These are phyloP conservation scores for Maccullochella peelii DNA, from an alignment of 2,113 vertebrate genomes.

Conservation along the genomic window DNA sequence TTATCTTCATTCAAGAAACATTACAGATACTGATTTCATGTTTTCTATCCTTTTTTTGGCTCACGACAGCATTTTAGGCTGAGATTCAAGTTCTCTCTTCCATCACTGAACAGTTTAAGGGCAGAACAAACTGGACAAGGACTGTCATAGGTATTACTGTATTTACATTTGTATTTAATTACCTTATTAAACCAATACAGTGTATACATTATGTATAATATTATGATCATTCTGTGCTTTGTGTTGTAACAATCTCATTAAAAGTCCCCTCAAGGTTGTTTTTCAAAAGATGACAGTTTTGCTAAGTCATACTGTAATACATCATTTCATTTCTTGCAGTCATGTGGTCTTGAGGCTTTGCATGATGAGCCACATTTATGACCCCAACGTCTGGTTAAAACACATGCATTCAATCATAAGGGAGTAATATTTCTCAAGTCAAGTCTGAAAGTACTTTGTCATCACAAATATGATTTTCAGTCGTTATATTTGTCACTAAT, in stretches of 20 bases:
- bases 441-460: neutral
- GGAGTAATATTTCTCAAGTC: conserved; percentile 27
- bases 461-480: neutral
- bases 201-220: neutral
- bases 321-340: conserved; percentile 2
- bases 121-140: neutral
- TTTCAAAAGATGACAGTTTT: conserved; percentile 2
- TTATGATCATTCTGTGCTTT: neutral
- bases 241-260: neutral
- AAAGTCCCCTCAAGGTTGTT: neutral
- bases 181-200: neutral
- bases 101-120: neutral
- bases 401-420: conserved; percentile 56
- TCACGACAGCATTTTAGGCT: too few relatives aligned
- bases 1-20: too few relatives aligned
- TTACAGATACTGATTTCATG: neutral
- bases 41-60: neutral
- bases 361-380: conserved; percentile 24
- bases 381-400: neutral
- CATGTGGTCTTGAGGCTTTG: conserved; percentile 40
- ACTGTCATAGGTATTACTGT: too few relatives aligned
- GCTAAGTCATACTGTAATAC: conserved; percentile 27
- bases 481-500: neutral
- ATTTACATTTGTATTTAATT: neutral
- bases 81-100: neutral